A percentile compares a stretch with the other conserved stretches of the same genome.
Evolutionary conservation across 1,140 invertebrate genomes (phyloP).

Genomic region (Armadillidium nasatum): DNA sequence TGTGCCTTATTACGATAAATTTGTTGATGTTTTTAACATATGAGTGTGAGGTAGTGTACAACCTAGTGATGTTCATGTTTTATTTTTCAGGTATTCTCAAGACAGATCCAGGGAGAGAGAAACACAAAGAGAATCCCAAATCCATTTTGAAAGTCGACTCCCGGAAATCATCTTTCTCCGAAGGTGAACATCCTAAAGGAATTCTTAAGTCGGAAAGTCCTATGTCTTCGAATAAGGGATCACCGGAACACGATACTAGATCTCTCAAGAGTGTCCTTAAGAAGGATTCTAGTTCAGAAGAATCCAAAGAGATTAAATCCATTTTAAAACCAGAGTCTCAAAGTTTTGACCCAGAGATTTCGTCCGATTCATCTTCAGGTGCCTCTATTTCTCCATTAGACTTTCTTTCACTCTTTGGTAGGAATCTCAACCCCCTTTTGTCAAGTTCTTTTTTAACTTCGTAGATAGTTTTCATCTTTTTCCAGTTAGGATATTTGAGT

Average conservation of each 20-base stretch:
- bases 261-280: neutral
- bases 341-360: neutral
- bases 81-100: neutral
- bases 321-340: neutral
- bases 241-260: neutral
- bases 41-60: too few relatives aligned
- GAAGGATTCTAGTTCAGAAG: neutral
- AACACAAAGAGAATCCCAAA: neutral
- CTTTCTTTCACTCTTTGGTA: too few relatives aligned
- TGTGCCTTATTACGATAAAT: too few relatives aligned
- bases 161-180: neutral
- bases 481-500: too few relatives aligned
- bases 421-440: too few relatives aligned
- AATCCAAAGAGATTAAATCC: neutral
- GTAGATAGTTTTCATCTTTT: too few relatives aligned
- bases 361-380: neutral
- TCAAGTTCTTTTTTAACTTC: too few relatives aligned
- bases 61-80: neutral
- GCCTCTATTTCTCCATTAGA: too few relatives aligned
- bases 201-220: conserved; percentile 1
- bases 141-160: neutral
- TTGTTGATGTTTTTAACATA: too few relatives aligned
- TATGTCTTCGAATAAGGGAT: neutral
- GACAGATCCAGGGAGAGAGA: neutral
- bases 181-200: neutral